Evolutionary conservation across 1,140 invertebrate genomes (phyloP).

Genomic region (Solenopsis fugax): DNA sequence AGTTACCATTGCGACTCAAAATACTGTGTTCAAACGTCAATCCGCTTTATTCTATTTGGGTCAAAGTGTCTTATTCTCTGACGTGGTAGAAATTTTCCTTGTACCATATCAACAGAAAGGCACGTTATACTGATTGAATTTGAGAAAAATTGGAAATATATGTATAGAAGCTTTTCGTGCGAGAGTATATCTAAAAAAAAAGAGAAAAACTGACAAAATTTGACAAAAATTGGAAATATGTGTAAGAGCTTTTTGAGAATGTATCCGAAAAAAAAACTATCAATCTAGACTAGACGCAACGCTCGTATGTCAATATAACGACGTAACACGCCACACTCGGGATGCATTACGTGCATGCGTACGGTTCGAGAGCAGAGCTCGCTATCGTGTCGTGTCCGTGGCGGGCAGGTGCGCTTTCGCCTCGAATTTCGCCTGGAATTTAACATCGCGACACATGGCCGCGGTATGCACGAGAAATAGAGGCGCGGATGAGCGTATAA

Average conservation of each 20-base stretch:
- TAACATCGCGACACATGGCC: conserved; percentile 51
- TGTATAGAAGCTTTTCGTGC: background rate
- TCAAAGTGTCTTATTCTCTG: background rate
- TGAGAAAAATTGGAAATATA: background rate
- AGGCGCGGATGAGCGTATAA: conserved; percentile 44
- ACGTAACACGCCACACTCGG: background rate
- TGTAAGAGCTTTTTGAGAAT: conserved; percentile 1
- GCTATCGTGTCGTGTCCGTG: conserved; percentile 26
- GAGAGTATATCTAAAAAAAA: background rate
- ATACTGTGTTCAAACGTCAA: background rate
- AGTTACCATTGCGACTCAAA: background rate
- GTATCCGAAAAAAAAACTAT: conserved; percentile 10
- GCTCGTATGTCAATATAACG: conserved; percentile 17
- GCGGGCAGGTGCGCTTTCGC: conserved; percentile 42
- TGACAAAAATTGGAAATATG: background rate
- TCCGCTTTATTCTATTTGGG: background rate
- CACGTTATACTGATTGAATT: background rate
- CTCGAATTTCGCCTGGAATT: conserved; percentile 53
- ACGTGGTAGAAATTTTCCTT: background rate
- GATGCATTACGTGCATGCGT: conserved; percentile 32
- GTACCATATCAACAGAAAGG: background rate
- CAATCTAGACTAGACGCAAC: background rate
- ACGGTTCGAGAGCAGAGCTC: conserved; percentile 16
- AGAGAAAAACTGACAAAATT: background rate
- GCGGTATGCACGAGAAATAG: conserved; percentile 24